Evolutionary conservation across 2,113 vertebrate species (phyloP), one percentile per base, ranked within the genome.

Genomic region (Macrotis lagotis): DNA sequence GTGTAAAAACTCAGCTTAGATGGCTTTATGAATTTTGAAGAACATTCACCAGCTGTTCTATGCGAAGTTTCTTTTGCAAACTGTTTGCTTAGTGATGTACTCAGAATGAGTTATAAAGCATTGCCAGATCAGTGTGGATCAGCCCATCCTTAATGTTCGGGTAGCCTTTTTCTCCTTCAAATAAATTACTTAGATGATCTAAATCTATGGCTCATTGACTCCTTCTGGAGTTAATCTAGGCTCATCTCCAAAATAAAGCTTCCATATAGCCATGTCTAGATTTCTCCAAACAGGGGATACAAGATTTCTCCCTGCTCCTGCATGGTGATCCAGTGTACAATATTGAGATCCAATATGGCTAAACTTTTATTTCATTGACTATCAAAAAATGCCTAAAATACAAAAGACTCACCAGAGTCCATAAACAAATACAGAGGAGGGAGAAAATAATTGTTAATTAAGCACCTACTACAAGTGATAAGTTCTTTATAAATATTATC

Each of bases 91-190:
- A 97, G 47, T 95, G 93, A 94, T 94, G n/a, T 89, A 95, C 96
- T 98, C 96, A 97, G 50, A 93, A 19, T 74, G 51, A 94, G 88
- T 96, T 97, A 94, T 94, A 95, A 98, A 93, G 94, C 96, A 95
- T 96, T 97, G 95, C 97, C 95, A 52, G 92, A 96, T 96, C 92
- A 95, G 90, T 97, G 97, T 96, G 53, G 89, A 94, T 94, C 44
- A 51, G 66, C 96, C n/a, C 25, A 50, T 28, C 47, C 48, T 50
- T 28, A 19, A 49, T 90, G 47, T 90, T 90, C 9, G 25, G 47
- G 47, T 50, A 28, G 47, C 19, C n/a, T 31, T 49, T 90, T 50
- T 50, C 48, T 50, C 48, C 48, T 50, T 50, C 89, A 89, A 89
- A 89, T 89, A 89, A 89, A 89, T 89, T 89, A 83, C 66, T 83